Evolutionary conservation across 2,888 invertebrate species (phyloP).

Genomic region (Drosophila birchii): DNA sequence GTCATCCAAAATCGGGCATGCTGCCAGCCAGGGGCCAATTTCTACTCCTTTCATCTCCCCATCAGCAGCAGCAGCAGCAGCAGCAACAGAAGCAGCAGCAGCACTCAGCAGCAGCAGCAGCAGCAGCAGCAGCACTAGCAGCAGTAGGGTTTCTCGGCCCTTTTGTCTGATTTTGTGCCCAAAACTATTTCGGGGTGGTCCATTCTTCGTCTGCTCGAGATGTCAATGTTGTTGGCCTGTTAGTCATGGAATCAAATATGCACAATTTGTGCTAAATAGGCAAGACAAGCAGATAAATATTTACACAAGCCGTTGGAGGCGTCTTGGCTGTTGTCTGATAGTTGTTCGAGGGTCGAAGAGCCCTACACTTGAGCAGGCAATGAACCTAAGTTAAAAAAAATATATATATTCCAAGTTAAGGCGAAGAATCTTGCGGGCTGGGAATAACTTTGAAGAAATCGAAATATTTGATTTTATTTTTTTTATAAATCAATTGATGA

Average conservation of each 20-base stretch:
- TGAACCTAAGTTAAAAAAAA: constrained; percentile 52
- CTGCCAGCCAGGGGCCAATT: constrained; percentile 54
- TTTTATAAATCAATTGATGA: too few species aligned
- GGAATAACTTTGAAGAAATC: neutral
- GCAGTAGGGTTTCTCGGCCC: neutral
- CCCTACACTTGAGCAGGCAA: constrained; percentile 49
- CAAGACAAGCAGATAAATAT: constrained; percentile 56
- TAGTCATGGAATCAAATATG: constrained; percentile 57
- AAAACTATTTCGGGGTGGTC: constrained; percentile 25
- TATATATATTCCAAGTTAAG: neutral
- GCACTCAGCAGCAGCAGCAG: too few species aligned
- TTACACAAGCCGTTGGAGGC: constrained; percentile 12
- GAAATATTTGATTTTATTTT: too few species aligned
- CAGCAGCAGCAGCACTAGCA: too few species aligned
- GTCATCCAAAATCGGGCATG: constrained; percentile 62
- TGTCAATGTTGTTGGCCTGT: constrained; percentile 24
- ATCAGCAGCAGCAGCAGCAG: neutral
- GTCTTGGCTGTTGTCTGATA: neutral
- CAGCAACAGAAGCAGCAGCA: too few species aligned
- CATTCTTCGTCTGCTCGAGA: neutral
- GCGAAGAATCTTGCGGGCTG: neutral
- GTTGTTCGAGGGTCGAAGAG: constrained; percentile 1
- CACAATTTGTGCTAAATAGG: constrained; percentile 57
- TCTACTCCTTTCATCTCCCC: constrained; percentile 1
- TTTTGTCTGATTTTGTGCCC: constrained; percentile 11